Conservation (phyloP, 1,140 invertebrate genomes). For the Drosophila sproati region DNA sequence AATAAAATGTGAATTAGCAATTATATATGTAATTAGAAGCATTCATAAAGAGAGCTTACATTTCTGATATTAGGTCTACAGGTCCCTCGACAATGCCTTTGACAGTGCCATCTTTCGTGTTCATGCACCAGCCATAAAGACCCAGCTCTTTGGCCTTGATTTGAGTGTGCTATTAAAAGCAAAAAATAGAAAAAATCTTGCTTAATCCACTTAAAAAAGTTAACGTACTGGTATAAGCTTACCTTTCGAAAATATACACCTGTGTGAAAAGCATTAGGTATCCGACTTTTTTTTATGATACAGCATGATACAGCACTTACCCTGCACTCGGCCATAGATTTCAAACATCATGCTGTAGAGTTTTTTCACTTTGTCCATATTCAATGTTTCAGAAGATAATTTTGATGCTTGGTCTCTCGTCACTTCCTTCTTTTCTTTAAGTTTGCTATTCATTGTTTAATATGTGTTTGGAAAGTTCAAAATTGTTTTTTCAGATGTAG, state of each 20-base stretch:
- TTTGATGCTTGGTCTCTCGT: neutral
- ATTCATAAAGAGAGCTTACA: slow-evolving; percentile 18
- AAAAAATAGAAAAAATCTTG: neutral
- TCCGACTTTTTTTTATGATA: neutral
- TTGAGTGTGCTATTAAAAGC: slow-evolving; percentile 44
- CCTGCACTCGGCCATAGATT: slow-evolving; percentile 58
- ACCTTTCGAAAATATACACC: slow-evolving; percentile 65
- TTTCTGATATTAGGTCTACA: slow-evolving; percentile 50
- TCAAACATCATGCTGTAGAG: slow-evolving; percentile 58
- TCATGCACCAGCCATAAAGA: slow-evolving; percentile 65
- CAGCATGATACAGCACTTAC: slow-evolving; percentile 21
- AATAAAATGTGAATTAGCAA: neutral
- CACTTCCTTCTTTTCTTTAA: slow-evolving; percentile 33
- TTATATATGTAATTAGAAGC: no score
- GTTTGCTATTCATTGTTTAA: slow-evolving; percentile 52
- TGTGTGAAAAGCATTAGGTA: neutral
- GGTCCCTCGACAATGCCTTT: slow-evolving; percentile 61
- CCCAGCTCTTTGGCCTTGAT: slow-evolving; percentile 54
- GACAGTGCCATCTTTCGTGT: slow-evolving; percentile 58
- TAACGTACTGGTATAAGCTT: neutral
- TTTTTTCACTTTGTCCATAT: neutral
- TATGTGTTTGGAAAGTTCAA: neutral
- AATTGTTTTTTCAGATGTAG: neutral
- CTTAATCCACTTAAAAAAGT: neutral
- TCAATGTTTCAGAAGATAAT: neutral